Conservation (phyloP, 92 coral and sea anemone genomes). For the Pocillopora grandis region DNA sequence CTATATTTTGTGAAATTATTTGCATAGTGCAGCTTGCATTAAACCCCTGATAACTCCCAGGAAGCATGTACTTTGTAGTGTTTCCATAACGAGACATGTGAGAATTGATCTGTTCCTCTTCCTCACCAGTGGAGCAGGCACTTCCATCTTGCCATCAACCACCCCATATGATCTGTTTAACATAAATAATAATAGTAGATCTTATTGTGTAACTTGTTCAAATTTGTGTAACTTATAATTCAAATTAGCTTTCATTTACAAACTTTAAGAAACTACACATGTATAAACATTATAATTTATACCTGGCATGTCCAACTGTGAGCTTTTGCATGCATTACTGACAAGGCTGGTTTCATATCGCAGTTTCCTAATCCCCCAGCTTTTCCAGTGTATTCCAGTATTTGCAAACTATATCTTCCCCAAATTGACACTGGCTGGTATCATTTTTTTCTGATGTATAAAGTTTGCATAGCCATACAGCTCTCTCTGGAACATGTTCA, state of each 20-base stretch:
- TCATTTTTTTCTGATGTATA: conserved; percentile 49
- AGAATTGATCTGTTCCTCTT: conserved; percentile 67
- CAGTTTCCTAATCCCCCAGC: not conserved
- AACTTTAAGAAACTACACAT: no score
- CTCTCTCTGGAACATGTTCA: conserved; percentile 68
- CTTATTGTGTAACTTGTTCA: not conserved
- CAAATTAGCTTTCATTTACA: no score
- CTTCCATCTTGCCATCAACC: conserved; percentile 64
- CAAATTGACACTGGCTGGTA: conserved; percentile 8
- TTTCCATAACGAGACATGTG: conserved; percentile 57
- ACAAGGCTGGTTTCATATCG: conserved; percentile 23
- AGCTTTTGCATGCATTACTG: conserved; percentile 38
- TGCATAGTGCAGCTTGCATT: no score
- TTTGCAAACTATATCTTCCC: conserved; percentile 15
- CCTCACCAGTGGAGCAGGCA: conserved; percentile 73
- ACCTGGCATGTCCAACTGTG: conserved; percentile 35
- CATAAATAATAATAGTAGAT: not conserved
- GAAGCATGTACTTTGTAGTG: conserved; percentile 58
- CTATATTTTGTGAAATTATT: no score
- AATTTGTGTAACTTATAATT: not conserved
- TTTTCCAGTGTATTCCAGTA: conserved; percentile 32
- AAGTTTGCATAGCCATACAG: conserved; percentile 67
- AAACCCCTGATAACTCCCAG: not conserved
- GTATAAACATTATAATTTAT: not conserved
- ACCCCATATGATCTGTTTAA: conserved; percentile 56